phyloP scores from a whole-genome alignment of 1,140 invertebrate genomes.

The Charaxes varanes region DNA sequence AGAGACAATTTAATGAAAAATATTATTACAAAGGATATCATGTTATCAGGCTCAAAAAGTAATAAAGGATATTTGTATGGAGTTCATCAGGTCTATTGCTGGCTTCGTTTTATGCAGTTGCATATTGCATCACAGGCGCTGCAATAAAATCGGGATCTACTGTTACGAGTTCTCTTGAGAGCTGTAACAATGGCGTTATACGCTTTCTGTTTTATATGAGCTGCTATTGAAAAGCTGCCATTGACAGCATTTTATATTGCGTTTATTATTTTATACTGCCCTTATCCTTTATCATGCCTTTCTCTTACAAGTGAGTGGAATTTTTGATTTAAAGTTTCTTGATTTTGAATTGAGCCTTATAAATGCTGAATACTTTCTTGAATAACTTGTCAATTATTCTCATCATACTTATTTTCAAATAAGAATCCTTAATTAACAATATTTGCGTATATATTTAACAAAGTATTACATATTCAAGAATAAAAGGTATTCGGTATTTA shows the following conservation, averaged over 20 bases:
- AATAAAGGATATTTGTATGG: slow-evolving; percentile 10
- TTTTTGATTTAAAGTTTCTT: too few relatives aligned
- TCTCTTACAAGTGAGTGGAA: slow-evolving; percentile 5
- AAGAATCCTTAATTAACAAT: too few relatives aligned
- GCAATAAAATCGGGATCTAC: slow-evolving; percentile 61
- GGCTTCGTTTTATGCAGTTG: slow-evolving; percentile 20
- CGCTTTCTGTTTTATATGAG: slow-evolving; percentile 33
- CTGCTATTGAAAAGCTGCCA: slow-evolving; percentile 22
- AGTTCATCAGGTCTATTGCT: slow-evolving; percentile 1
- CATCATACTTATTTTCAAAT: too few relatives aligned
- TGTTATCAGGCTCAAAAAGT: background rate
- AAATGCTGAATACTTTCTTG: too few relatives aligned
- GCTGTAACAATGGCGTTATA: slow-evolving; percentile 37
- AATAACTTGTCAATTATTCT: too few relatives aligned
- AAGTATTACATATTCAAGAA: too few relatives aligned
- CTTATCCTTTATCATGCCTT: too few relatives aligned
- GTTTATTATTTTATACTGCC: background rate
- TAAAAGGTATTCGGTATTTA: too few relatives aligned
- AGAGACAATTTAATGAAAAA: too few relatives aligned
- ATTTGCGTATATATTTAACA: too few relatives aligned
- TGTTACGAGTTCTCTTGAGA: slow-evolving; percentile 40
- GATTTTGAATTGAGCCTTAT: too few relatives aligned
- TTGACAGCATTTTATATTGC: slow-evolving; percentile 21
- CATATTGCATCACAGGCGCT: slow-evolving; percentile 34
- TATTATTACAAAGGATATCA: too few relatives aligned